Conservation (phyloP, 2,113 vertebrate genomes). For the Pontoporia blainvillei region DNA sequence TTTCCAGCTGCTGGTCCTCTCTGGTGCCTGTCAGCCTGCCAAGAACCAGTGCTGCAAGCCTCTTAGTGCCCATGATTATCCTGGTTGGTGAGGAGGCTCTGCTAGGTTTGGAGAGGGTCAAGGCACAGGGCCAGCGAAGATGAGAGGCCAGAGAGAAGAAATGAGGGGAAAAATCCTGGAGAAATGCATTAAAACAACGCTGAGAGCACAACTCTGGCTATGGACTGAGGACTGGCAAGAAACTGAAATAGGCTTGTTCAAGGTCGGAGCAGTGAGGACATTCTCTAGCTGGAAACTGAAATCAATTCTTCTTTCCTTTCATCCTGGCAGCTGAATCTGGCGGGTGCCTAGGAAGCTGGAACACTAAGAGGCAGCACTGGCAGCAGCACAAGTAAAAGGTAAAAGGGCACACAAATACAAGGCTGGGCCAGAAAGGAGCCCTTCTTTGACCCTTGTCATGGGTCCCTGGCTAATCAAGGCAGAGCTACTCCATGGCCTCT, state of each 20-base stretch:
- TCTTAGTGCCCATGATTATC: conserved; percentile 32
- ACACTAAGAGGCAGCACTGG: not conserved
- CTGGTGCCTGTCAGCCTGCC: conserved; percentile 11
- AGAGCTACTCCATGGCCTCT: not conserved
- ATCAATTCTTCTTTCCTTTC: conserved; percentile 69
- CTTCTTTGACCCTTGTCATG: not conserved
- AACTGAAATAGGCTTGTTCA: conserved; percentile 43
- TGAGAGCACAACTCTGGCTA: conserved; percentile 38
- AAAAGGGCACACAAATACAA: not conserved
- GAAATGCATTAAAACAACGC: conserved; percentile 56
- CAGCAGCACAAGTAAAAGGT: not conserved
- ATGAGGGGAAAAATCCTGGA: not conserved
- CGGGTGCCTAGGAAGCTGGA: conserved; percentile 12
- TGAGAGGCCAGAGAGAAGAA: conserved; percentile 57
- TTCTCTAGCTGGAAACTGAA: conserved; percentile 63
- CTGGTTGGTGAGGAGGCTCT: conserved; percentile 31
- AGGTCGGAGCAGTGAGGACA: conserved; percentile 50
- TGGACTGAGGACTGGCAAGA: conserved; percentile 23
- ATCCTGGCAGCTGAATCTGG: conserved; percentile 30
- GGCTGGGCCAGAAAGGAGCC: not conserved
- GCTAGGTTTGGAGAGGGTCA: conserved; percentile 57
- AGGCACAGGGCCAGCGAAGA: conserved; percentile 55
- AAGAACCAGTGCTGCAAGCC: not conserved
- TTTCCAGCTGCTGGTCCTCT: not conserved
- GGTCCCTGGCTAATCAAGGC: not conserved